Evolutionary conservation across 2,888 invertebrate genomes (phyloP).

Genomic region (Acanthosepion esculentum): DNA sequence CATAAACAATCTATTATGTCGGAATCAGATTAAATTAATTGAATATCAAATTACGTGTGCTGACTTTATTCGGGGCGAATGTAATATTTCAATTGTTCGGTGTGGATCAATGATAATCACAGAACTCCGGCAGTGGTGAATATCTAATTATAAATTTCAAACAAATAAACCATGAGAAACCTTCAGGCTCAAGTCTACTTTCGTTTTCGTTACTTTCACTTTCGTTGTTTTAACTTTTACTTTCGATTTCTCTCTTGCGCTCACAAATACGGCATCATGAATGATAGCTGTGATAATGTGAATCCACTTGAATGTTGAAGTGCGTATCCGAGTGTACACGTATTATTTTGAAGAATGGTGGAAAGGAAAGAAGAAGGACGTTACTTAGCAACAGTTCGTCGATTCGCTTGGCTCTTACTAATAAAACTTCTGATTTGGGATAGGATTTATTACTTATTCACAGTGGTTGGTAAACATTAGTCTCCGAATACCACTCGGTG

Average conservation of each 20-base stretch:
- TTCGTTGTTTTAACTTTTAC: background rate
- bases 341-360: background rate
- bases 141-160: background rate
- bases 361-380: background rate
- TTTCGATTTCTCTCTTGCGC: background rate
- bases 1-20: background rate
- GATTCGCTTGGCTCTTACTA: background rate
- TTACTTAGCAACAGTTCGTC: background rate
- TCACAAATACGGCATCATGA: background rate
- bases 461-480: too few species aligned
- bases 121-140: background rate
- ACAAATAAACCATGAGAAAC: slow-evolving; percentile 33
- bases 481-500: too few species aligned
- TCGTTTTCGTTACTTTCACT: background rate
- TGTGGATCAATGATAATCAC: background rate
- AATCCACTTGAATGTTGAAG: background rate
- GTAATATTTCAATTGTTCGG: slow-evolving; percentile 20
- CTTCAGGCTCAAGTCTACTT: background rate
- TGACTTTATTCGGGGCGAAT: background rate
- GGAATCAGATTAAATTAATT: background rate
- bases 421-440: background rate
- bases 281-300: background rate
- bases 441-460: background rate
- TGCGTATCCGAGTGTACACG: background rate
- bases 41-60: background rate